phyloP scores from a whole-genome alignment of 2,888 invertebrate species.

The Formica aserva region DNA sequence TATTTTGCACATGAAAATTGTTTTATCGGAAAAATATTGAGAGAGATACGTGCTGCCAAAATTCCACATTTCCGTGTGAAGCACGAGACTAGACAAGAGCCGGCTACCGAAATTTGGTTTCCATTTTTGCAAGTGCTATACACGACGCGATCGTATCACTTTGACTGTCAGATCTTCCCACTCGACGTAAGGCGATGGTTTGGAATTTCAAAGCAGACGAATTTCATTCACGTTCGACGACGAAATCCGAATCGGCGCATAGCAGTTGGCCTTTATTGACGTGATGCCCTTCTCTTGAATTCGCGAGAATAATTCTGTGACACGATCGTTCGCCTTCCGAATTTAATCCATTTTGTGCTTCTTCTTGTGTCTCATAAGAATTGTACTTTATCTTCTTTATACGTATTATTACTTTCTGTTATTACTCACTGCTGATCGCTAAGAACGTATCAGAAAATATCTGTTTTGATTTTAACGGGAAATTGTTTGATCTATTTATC shows the following conservation, averaged over 20 bases:
- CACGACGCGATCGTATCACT: constrained; percentile 49
- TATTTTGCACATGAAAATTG: not conserved
- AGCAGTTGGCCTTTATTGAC: constrained; percentile 74
- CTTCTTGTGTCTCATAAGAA: not conserved
- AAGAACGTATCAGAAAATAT: not conserved
- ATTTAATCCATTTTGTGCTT: constrained; percentile 15
- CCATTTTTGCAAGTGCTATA: constrained; percentile 15
- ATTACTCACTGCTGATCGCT: constrained; percentile 1
- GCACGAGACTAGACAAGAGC: constrained; percentile 26
- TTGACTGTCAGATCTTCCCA: constrained; percentile 59
- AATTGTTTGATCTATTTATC: constrained; percentile 17
- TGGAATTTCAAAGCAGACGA: constrained; percentile 79
- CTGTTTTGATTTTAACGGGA: not conserved
- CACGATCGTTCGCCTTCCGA: constrained; percentile 29
- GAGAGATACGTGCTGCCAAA: not conserved
- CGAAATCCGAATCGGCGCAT: constrained; percentile 73
- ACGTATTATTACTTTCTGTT: not conserved
- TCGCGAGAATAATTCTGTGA: constrained; percentile 15
- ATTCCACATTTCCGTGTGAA: not conserved
- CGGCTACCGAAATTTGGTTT: constrained; percentile 55
- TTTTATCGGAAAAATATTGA: not conserved
- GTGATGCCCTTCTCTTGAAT: constrained; percentile 40
- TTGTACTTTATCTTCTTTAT: not conserved
- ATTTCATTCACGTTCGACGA: constrained; percentile 76
- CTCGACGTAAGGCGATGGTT: constrained; percentile 63